Conservation (phyloP, 2,113 vertebrate genomes). For the Oncorhynchus keta region DNA sequence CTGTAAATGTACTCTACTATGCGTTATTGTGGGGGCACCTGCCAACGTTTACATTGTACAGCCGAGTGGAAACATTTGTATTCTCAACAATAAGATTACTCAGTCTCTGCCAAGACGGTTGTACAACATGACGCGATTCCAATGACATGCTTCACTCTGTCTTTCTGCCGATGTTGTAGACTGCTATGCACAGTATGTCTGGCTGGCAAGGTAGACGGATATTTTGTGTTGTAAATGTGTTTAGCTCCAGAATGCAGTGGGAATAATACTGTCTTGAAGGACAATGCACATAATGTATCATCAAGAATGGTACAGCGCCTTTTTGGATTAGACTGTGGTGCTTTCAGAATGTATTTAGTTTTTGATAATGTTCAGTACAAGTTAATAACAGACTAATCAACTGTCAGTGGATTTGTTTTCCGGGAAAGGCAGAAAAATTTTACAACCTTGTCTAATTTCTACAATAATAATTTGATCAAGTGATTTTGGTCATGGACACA, state of each 20-base stretch:
- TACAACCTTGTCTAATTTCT: too few species aligned
- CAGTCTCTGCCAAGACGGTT: slow-evolving; percentile 35
- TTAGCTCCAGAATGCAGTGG: background rate
- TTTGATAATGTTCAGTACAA: too few species aligned
- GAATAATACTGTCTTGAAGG: too few species aligned
- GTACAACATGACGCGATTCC: slow-evolving; percentile 12
- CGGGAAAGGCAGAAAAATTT: too few species aligned
- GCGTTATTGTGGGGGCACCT: slow-evolving; percentile 4
- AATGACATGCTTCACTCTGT: background rate
- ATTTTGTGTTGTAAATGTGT: background rate
- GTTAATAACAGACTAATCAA: too few species aligned
- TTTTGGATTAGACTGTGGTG: too few species aligned
- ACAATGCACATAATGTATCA: slow-evolving; percentile 16
- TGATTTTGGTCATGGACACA: too few species aligned
- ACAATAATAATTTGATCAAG: too few species aligned
- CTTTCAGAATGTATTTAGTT: too few species aligned
- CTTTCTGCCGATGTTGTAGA: background rate
- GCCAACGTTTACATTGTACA: slow-evolving; percentile 9
- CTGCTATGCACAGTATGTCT: background rate
- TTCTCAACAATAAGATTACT: slow-evolving; percentile 38
- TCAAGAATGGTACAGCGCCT: too few species aligned
- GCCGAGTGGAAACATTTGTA: slow-evolving; percentile 17
- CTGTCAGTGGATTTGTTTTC: too few species aligned
- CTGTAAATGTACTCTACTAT: background rate
- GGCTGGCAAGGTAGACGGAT: background rate